These are phyloP conservation scores for Zonotrichia leucophrys DNA, from an alignment of 2,113 vertebrate species.

Conservation along the genomic window DNA sequence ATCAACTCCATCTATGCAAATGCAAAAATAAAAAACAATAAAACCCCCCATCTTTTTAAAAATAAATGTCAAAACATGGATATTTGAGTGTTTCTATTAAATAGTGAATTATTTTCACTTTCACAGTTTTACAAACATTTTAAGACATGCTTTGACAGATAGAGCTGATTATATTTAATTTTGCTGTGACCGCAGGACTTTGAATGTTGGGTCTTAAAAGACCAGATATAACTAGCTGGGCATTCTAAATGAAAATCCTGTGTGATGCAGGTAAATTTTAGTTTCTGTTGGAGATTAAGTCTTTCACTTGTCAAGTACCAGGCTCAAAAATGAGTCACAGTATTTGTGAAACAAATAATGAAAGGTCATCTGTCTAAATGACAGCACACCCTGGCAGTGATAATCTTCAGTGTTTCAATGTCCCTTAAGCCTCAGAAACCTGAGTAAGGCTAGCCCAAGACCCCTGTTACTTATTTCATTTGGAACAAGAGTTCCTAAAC, in stretches of 20 bases:
- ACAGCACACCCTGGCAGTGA: neutral
- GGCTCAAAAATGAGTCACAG: neutral
- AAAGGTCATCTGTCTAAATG: neutral
- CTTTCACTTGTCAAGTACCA: neutral
- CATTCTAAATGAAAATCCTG: neutral
- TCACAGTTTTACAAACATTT: neutral
- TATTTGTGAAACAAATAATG: neutral
- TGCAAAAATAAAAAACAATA: neutral
- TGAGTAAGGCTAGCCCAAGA: neutral
- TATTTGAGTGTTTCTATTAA: neutral
- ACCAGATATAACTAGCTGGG: neutral
- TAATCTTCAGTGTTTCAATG: neutral
- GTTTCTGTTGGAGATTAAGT: neutral
- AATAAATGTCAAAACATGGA: neutral
- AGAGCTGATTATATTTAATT: neutral
- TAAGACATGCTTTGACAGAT: neutral
- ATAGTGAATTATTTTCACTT: neutral
- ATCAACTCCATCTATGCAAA: neutral
- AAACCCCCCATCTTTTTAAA: neutral
- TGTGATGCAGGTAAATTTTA: neutral
- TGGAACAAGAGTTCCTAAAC: neutral
- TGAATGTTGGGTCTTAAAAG: neutral
- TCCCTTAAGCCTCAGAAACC: neutral
- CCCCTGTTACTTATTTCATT: neutral
- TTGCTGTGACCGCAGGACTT: neutral